These are phyloP conservation scores for Diploscapter pachys DNA, from an alignment of 1,140 invertebrate genomes.

Conservation along the genomic window DNA sequence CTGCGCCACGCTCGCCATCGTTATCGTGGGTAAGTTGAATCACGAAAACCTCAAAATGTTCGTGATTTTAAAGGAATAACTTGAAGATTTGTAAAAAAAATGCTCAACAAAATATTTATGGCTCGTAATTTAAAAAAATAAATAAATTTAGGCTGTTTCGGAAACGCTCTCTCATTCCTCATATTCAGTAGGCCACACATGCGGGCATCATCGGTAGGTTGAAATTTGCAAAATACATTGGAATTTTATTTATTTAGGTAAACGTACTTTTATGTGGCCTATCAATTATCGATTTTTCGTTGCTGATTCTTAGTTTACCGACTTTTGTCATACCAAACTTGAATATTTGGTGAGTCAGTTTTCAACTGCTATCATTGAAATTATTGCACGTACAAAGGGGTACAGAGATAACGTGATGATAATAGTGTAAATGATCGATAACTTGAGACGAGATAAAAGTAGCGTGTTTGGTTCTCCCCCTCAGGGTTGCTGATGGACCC, in stretches of 20 bases:
- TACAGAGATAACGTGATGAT: too few relatives aligned
- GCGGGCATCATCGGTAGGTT: constrained; percentile 39
- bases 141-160: not conserved
- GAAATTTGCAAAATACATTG: constrained; percentile 6
- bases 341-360: constrained; percentile 29
- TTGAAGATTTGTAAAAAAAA: too few relatives aligned
- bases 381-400: too few relatives aligned
- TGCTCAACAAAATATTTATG: too few relatives aligned
- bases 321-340: constrained; percentile 50
- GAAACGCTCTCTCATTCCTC: constrained; percentile 40
- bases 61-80: too few relatives aligned
- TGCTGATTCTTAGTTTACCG: constrained; percentile 46
- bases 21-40: constrained; percentile 25
- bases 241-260: constrained; percentile 31
- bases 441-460: too few relatives aligned
- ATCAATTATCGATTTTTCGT: constrained; percentile 43
- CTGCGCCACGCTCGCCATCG: constrained; percentile 36
- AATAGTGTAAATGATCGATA: too few relatives aligned
- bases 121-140: too few relatives aligned
- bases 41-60: too few relatives aligned
- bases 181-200: constrained; percentile 41
- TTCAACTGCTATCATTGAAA: not conserved
- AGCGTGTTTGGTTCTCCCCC: too few relatives aligned
- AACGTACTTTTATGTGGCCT: constrained; percentile 47
- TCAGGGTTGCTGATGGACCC: too few relatives aligned